A percentile compares a stretch with the other conserved stretches of the same genome.
Conservation (phyloP, 1,140 invertebrate species). For the Samia ricini region DNA sequence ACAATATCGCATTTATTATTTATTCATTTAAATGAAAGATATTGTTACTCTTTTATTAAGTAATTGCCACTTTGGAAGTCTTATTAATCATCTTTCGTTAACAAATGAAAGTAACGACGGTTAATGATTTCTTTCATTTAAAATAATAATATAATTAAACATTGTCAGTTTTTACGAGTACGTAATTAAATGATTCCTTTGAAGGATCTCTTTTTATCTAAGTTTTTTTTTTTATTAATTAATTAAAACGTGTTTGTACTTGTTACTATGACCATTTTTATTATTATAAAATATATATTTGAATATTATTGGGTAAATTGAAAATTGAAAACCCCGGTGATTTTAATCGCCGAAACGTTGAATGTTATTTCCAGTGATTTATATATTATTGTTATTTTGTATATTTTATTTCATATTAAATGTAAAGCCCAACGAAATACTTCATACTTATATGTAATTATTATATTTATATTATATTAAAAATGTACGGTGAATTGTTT, state of each 20-base stretch:
- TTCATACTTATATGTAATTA: not conserved
- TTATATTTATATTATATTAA: not conserved
- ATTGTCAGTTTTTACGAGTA: slow-evolving; percentile 4
- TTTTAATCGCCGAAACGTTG: not conserved
- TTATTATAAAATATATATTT: not conserved
- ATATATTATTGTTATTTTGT: slow-evolving; percentile 5
- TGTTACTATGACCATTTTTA: slow-evolving; percentile 29
- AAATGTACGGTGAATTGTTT: not conserved
- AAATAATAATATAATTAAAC: not conserved
- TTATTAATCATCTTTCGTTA: not conserved
- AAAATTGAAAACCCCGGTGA: not conserved
- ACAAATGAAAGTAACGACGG: not conserved
- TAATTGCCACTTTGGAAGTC: not conserved
- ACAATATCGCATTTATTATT: not conserved
- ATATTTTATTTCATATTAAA: not conserved
- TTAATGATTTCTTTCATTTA: slow-evolving; percentile 1
- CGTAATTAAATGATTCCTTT: slow-evolving; percentile 48
- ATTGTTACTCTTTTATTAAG: not conserved
- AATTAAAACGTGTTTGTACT: slow-evolving; percentile 28
- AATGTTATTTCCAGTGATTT: not conserved
- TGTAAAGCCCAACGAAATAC: slow-evolving; percentile 1
- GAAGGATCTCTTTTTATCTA: slow-evolving; percentile 67
- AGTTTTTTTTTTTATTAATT: slow-evolving; percentile 56
- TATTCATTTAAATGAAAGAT: not conserved
- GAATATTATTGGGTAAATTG: not conserved